phyloP scores from a whole-genome alignment of 2,888 invertebrate species.

The Anoncus sp. region DNA sequence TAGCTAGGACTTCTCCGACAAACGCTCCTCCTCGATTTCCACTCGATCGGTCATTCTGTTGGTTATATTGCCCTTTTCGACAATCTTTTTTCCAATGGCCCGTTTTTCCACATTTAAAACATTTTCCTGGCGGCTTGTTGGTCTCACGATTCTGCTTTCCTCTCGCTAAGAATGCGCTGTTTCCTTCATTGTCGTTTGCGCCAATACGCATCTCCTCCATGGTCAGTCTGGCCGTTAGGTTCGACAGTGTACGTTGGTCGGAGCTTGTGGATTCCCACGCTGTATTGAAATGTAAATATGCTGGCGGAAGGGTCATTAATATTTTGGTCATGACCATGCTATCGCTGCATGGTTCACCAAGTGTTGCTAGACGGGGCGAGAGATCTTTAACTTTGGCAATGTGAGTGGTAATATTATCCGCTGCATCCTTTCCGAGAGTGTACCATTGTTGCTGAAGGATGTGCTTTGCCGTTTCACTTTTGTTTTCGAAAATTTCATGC shows the following conservation, averaged over 20 bases:
- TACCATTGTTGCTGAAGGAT: conserved; percentile 63
- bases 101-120: conserved; percentile 58
- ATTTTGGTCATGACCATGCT: conserved; percentile 65
- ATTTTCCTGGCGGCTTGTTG: conserved; percentile 37
- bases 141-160: background rate
- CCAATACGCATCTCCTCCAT: conserved; percentile 38
- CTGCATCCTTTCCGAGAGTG: conserved; percentile 35
- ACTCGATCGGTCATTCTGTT: background rate
- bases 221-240: conserved; percentile 49
- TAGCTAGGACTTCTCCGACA: background rate
- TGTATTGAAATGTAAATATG: conserved; percentile 58
- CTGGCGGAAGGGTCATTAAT: conserved; percentile 63
- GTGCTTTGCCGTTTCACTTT: conserved; percentile 68
- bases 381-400: conserved; percentile 68
- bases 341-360: conserved; percentile 61
- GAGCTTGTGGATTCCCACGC: conserved; percentile 64
- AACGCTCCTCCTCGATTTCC: conserved; percentile 8
- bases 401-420: conserved; percentile 65
- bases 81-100: conserved; percentile 56
- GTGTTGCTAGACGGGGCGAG: conserved; percentile 48
- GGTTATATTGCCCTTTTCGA: background rate
- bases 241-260: conserved; percentile 28
- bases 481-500: conserved; percentile 69
- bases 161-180: conserved; percentile 24
- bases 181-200: background rate